Evolutionary conservation across 2,797 vertebrate genomes (phyloP), one percentile per base, ranked within the genome.

Genomic region (Dendrocincla fuliginosa): DNA sequence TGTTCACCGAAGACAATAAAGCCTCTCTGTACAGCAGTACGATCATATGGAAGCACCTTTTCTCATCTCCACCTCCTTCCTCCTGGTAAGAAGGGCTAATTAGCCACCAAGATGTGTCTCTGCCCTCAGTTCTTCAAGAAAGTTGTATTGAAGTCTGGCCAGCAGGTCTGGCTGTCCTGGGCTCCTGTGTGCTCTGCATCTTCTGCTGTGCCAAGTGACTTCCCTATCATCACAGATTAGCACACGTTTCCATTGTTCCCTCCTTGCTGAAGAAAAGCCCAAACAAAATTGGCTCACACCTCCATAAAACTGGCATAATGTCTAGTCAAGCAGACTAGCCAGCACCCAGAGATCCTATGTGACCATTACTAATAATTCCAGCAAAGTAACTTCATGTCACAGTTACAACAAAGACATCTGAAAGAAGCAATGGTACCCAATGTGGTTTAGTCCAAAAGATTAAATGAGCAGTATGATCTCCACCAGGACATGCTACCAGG

Each of bases 191-290:
- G 33, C 44, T 76, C 73, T 55, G 8, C 16, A 9, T 64, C 35
- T 65, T n/a, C 65, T 84, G 19, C 39, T 53, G 19, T 47, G 28
- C 42, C 49, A 50, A 6, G 5, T 35, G 44, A 88, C 50, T 68
- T 69, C 37, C 25, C 3, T 19, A 25, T 50, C 16, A 15, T 65
- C 30, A 8, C 0, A 2, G 46, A 11, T 24, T 64, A 3, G 0
- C 27, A 56, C 12, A 42, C 5, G 16, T 12, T 47, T 76, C 5
- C 4, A 39, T 22, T 84, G 10, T 27, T 79, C 33, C 37, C 56
- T n/a, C 16, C 39, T 41, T 64, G 18, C 19, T 74, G 28, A 49
- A 46, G 71, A 78, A 84, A 16, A 55, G 3, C 0, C 0, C 16
- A n/a, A n/a, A 41, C 2, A 69, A 12, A 41, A 25, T 19, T n/a